These are phyloP conservation scores for Nesospiza acunhae DNA, from an alignment of 2,113 vertebrate species.

Conservation along the genomic window DNA sequence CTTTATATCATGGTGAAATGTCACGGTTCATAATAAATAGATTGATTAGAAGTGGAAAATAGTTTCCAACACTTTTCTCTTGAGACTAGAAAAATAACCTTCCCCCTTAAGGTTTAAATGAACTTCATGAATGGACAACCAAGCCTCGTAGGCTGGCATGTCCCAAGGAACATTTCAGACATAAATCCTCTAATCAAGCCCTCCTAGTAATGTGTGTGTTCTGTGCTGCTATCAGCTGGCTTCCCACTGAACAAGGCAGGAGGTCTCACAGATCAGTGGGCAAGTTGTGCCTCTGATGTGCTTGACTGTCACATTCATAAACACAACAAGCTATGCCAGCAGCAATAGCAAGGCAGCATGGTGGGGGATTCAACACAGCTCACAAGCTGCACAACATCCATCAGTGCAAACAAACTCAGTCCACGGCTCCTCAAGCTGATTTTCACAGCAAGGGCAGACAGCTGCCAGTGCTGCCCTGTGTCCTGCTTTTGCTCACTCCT, in stretches of 20 bases:
- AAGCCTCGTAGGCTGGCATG: not conserved
- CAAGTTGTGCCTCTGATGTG: conserved; percentile 53
- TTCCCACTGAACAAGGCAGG: conserved; percentile 58
- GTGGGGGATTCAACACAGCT: not conserved
- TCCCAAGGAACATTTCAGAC: not conserved
- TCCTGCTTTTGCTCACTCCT: not conserved
- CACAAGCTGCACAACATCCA: conserved; percentile 41
- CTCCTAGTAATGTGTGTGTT: conserved; percentile 36
- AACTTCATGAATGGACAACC: not conserved
- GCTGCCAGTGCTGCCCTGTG: not conserved
- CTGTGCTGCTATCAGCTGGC: conserved; percentile 31
- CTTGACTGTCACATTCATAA: conserved; percentile 70
- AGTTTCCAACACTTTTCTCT: not conserved
- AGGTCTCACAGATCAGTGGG: conserved; percentile 66
- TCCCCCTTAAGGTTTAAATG: not conserved
- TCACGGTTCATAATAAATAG: not conserved
- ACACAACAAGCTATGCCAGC: conserved; percentile 37
- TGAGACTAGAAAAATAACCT: not conserved
- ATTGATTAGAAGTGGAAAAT: not conserved
- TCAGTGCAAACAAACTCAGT: conserved; percentile 41
- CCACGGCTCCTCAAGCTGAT: not conserved
- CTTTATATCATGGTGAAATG: not conserved
- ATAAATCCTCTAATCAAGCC: not conserved
- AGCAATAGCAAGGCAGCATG: not conserved
- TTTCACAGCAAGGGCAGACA: not conserved